Evolutionary conservation across 2,888 invertebrate species (phyloP).

Genomic region (Deilephila porcellus): DNA sequence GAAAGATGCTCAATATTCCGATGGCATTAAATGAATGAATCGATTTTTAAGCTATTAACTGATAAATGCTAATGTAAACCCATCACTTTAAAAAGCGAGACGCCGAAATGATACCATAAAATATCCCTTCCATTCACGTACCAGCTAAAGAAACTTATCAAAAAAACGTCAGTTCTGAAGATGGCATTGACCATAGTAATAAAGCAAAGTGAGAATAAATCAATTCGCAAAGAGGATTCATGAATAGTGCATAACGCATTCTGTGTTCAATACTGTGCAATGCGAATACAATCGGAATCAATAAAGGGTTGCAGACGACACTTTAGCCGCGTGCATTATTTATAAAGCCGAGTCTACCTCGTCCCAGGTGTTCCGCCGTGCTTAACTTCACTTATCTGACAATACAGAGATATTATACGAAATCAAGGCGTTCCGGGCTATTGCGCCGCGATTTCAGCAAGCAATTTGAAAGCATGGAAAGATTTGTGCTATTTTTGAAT

Average conservation of each 20-base stretch:
- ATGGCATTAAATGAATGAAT: no score
- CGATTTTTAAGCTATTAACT: no score
- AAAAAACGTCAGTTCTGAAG: background rate
- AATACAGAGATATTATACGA: slow-evolving; percentile 10
- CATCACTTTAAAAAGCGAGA: no score
- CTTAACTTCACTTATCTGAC: slow-evolving; percentile 24
- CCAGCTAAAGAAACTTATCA: background rate
- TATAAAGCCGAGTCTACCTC: slow-evolving; percentile 49
- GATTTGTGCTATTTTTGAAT: background rate
- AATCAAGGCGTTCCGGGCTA: background rate
- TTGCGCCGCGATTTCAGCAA: background rate
- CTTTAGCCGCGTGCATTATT: slow-evolving; percentile 59
- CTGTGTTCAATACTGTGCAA: slow-evolving; percentile 32
- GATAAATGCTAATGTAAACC: no score
- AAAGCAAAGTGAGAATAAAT: slow-evolving; percentile 19
- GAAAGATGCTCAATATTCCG: no score
- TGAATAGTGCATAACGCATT: slow-evolving; percentile 48
- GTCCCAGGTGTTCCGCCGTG: slow-evolving; percentile 34
- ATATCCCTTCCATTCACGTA: no score
- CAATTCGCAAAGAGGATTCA: slow-evolving; percentile 18
- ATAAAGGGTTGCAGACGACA: slow-evolving; percentile 52
- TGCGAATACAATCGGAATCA: slow-evolving; percentile 42
- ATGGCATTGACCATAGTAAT: background rate
- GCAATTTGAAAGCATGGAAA: background rate
- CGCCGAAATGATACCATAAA: no score